Base-by-base conservation (phyloP, 2,888 invertebrate species). In the Tachina fera region DNA sequence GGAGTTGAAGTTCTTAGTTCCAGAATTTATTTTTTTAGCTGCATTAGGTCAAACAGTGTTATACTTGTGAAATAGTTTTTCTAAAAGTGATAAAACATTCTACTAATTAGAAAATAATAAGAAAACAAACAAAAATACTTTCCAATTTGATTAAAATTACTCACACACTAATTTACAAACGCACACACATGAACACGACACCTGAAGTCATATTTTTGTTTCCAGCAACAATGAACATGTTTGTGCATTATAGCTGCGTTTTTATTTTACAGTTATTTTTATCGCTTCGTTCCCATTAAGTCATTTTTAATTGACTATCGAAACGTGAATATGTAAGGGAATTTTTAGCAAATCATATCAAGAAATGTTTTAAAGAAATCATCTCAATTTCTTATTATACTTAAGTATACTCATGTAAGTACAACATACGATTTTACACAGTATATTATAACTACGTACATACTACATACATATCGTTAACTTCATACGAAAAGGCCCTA, bases 221-320 rank as follows among this genome's bases (percentile, higher is more conserved):
- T 47, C 13, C 45, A 71, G 53, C 41, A 19, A 60, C 22, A 63
- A 41, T 11, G 56, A 74, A 74, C 58, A 68, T 51, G 49, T 49
- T 72, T 56, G 16, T 53, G 22, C 9, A n/a, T 41, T 49, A n/a
- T n/a, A 14, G 9, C 19, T 61, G 16, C 22, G 19, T 70, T 43
- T 78, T 49, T 16, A 45, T 68, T 49, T 76, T 49, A 14, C 39
- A 11, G 8, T 53, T 22, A n/a, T 71, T 61, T 47, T 41, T 41
- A 51, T 56, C 11, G 9, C 13, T 31, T 39, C 43, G 74, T 58
- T 58, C 60, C 45, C 43, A 65, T 58, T 72, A 74, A 74, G 22
- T 53, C 14, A 72, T 60, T 68, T 61, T 75, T 60, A 60, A 81
- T 68, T 74, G 14, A n/a, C 58, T 67, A 11, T 22, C 49, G 61